A percentile compares a stretch with the other conserved stretches of the same genome.
Conservation (phyloP, 1,140 invertebrate species). For the Ceratosolen fusciceps region DNA sequence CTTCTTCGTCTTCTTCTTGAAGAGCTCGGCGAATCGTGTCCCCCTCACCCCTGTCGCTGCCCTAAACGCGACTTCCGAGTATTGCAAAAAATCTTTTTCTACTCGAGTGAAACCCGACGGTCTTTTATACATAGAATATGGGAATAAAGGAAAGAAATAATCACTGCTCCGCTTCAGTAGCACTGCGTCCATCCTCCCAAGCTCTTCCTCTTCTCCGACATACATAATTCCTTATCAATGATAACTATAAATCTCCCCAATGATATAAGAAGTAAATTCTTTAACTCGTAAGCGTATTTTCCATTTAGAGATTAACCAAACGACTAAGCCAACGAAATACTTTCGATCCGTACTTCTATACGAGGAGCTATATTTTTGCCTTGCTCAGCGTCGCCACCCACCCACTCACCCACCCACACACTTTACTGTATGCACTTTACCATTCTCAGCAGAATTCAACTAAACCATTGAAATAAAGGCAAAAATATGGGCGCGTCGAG, state of each 20-base stretch:
- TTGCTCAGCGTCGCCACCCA: background rate
- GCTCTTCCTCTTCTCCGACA: background rate
- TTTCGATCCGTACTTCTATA: background rate
- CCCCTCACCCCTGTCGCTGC: background rate
- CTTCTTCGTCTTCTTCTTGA: too few species aligned
- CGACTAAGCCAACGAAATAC: background rate
- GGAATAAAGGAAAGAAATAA: too few species aligned
- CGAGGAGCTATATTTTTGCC: background rate
- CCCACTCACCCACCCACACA: too few species aligned
- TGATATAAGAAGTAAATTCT: background rate
- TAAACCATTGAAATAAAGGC: too few species aligned
- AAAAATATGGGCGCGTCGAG: background rate
- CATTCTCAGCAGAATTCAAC: too few species aligned
- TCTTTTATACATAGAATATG: too few species aligned
- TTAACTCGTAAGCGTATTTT: background rate
- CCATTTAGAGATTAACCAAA: background rate
- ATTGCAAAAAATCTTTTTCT: conserved; percentile 8
- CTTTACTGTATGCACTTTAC: too few species aligned
- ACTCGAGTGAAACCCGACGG: background rate
- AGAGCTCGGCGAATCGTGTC: too few species aligned
- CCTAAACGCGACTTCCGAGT: background rate
- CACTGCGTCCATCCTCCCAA: background rate
- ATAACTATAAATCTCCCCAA: background rate
- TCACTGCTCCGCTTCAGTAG: background rate
- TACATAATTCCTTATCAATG: background rate